These are phyloP conservation scores for Druceiella hillmani DNA, from an alignment of 2,888 invertebrate species.

Conservation along the genomic window DNA sequence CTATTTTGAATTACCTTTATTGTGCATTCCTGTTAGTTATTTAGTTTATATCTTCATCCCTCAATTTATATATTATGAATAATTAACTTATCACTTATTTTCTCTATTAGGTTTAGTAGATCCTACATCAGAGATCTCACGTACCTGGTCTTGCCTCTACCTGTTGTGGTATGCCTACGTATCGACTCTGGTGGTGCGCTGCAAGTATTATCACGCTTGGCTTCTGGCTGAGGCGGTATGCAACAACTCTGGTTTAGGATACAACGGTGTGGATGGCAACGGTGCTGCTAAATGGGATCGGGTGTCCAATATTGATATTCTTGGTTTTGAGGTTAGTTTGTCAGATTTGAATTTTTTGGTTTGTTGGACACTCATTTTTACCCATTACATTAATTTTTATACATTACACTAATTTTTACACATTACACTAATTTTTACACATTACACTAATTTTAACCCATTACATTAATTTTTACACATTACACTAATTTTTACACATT, in stretches of 20 bases:
- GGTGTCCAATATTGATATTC: conserved; percentile 85
- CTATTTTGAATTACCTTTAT: no score
- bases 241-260: conserved; percentile 91
- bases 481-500: no score
- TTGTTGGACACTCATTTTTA: background rate
- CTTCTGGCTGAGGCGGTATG: conserved; percentile 90
- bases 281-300: conserved; percentile 86
- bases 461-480: no score
- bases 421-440: no score
- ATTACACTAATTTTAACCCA: no score
- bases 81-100: no score
- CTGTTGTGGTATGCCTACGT: conserved; percentile 66
- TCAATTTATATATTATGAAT: no score
- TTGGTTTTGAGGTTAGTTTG: conserved; percentile 73
- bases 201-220: conserved; percentile 98
- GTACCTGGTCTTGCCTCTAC: conserved; percentile 46
- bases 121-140: conserved; percentile 42
- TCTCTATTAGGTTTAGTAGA: conserved; percentile 36
- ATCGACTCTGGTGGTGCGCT: conserved; percentile 73
- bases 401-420: no score
- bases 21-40: no score
- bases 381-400: background rate
- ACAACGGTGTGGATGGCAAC: conserved; percentile 72
- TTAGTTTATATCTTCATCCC: no score
- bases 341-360: no score